Percentiles rank a stretch among this genome's conserved stretches.
Conservation (phyloP, 2,797 vertebrate species). For the Ispidina picta region DNA sequence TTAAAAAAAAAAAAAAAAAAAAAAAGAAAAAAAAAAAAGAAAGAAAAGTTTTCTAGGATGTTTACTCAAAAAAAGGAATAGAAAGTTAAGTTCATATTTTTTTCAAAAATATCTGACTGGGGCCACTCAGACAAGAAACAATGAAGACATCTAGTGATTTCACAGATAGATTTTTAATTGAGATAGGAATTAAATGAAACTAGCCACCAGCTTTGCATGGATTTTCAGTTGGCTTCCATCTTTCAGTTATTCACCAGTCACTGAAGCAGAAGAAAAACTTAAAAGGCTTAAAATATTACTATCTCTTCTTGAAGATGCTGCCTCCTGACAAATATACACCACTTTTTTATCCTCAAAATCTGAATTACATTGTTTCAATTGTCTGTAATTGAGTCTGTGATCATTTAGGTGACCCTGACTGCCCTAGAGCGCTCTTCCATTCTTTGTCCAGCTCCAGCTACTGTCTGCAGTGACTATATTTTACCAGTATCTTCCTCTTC, state of each 20-base stretch:
- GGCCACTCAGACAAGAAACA: neutral
- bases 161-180: neutral
- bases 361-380: neutral
- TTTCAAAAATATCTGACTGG: neutral
- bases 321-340: neutral
- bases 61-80: neutral
- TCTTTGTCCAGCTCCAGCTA: neutral
- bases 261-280: neutral
- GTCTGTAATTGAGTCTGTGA: neutral
- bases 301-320: neutral
- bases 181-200: neutral
- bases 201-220: neutral
- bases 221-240: neutral
- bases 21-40: neutral
- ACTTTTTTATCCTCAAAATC: neutral
- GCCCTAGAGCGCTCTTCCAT: neutral
- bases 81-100: neutral
- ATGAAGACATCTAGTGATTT: neutral
- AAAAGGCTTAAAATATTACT: neutral
- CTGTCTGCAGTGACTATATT: neutral
- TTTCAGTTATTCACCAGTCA: neutral
- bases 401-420: neutral
- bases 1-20: no score
- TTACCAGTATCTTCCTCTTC: neutral
- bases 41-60: neutral